Conservation (phyloP, 2,797 vertebrate species). For the Pristis pectinata region DNA sequence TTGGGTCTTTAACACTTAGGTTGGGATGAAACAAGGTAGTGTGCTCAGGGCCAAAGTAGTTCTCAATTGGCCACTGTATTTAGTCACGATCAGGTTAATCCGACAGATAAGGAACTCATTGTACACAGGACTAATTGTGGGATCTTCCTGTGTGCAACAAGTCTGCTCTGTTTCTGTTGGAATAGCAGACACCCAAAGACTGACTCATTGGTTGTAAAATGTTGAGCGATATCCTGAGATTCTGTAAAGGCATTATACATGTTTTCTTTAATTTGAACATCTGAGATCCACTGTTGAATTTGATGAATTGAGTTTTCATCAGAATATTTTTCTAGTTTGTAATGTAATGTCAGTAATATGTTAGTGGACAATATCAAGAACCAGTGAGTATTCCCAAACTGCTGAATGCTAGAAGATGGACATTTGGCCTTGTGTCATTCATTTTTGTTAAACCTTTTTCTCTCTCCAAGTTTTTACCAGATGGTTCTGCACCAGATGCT, state of each 20-base stretch:
- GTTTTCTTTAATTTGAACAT: background rate
- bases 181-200: background rate
- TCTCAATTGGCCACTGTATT: background rate
- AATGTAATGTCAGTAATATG: background rate
- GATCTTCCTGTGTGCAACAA: background rate
- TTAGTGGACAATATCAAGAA: background rate
- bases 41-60: background rate
- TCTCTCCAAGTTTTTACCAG: slow-evolving; percentile 62
- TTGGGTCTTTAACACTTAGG: background rate
- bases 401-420: background rate
- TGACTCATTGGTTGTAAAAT: background rate
- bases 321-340: background rate
- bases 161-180: background rate
- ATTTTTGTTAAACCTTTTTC: slow-evolving; percentile 34
- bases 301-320: background rate
- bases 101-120: background rate
- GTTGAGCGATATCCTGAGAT: background rate
- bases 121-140: background rate
- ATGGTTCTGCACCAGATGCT: slow-evolving; percentile 70
- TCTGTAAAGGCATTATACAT: background rate
- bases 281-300: background rate
- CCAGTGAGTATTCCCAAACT: background rate
- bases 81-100: background rate
- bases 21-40: background rate
- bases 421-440: background rate